Evolutionary conservation across 2,888 invertebrate genomes (phyloP).

Genomic region (Morpho achilles): DNA sequence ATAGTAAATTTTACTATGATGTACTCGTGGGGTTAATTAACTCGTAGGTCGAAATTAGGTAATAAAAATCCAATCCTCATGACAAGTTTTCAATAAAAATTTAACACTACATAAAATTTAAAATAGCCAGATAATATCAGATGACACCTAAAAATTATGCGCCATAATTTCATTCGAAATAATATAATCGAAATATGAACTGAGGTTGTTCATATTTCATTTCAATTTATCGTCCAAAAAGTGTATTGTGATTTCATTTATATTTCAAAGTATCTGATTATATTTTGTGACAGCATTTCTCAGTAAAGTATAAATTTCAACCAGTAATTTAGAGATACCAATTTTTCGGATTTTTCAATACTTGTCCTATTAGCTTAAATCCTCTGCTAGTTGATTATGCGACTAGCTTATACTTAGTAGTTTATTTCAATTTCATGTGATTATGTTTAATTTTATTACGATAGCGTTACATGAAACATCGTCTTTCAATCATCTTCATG

Average conservation of each 20-base stretch:
- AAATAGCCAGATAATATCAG: constrained; percentile 3
- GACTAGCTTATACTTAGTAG: too few species aligned
- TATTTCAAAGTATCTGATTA: constrained; percentile 9
- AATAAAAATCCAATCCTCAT: neutral
- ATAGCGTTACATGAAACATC: too few species aligned
- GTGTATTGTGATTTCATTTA: constrained; percentile 15
- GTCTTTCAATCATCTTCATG: too few species aligned
- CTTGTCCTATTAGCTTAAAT: too few species aligned
- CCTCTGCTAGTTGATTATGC: too few species aligned
- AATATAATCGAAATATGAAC: constrained; percentile 9
- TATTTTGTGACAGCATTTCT: constrained; percentile 10
- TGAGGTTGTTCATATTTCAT: constrained; percentile 6
- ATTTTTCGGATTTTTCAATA: neutral
- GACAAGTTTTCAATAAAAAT: neutral
- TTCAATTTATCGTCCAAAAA: constrained; percentile 4
- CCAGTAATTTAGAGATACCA: constrained; percentile 10
- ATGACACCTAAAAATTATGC: constrained; percentile 1
- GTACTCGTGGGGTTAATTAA: too few species aligned
- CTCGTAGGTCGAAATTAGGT: neutral
- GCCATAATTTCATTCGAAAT: constrained; percentile 7
- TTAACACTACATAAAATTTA: constrained; percentile 8
- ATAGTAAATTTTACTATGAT: too few species aligned
- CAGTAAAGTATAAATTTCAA: constrained; percentile 20
- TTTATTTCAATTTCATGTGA: too few species aligned
- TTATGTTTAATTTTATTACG: too few species aligned